These are phyloP conservation scores for Scrobipalpa costella DNA, from an alignment of 2,888 invertebrate genomes.

Conservation along the genomic window DNA sequence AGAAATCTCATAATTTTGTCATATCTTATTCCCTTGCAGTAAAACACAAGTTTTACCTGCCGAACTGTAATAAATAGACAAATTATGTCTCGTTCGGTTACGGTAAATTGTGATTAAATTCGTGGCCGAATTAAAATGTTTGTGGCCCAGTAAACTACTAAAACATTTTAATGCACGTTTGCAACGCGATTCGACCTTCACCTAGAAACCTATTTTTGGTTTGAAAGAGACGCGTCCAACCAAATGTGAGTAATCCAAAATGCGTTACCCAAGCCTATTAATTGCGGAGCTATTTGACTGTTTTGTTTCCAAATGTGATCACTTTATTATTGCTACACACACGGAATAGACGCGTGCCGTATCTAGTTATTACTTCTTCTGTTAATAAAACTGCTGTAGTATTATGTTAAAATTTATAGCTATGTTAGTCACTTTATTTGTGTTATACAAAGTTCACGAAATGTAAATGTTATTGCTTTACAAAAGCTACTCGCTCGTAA, in stretches of 20 bases:
- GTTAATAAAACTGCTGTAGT: constrained; percentile 11
- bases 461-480: background rate
- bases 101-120: constrained; percentile 14
- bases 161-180: constrained; percentile 36
- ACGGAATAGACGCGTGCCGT: constrained; percentile 43
- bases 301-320: constrained; percentile 37
- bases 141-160: constrained; percentile 22
- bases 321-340: constrained; percentile 30
- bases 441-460: constrained; percentile 12
- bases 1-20: background rate
- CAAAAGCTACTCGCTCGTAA: background rate
- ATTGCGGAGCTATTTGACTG: constrained; percentile 41
- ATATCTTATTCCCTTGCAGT: background rate
- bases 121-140: constrained; percentile 18
- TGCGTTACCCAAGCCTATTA: constrained; percentile 51
- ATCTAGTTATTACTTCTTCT: constrained; percentile 37
- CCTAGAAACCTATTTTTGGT: constrained; percentile 65
- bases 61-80: background rate
- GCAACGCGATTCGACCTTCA: constrained; percentile 55
- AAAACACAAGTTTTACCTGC: background rate
- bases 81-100: background rate
- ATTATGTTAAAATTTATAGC: constrained; percentile 14
- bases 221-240: constrained; percentile 57
- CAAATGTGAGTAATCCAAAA: constrained; percentile 51
- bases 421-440: background rate